phyloP scores from a whole-genome alignment of 1,140 invertebrate genomes.

The Calycopis cecrops region DNA sequence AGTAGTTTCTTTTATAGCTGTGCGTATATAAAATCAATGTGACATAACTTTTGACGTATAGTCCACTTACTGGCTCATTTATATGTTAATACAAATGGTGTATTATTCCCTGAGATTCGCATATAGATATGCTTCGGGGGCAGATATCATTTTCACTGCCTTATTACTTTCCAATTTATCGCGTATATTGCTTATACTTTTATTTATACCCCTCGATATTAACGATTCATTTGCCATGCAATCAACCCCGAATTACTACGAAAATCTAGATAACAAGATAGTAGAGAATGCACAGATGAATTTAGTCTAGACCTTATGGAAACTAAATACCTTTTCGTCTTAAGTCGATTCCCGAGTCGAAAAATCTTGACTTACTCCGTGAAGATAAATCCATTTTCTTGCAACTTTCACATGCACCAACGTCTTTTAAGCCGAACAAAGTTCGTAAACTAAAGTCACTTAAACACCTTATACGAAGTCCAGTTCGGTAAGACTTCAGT shows the following conservation, averaged over 20 bases:
- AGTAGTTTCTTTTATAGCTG: neutral
- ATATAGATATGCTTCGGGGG: constrained; percentile 60
- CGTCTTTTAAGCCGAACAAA: constrained; percentile 17
- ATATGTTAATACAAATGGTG: constrained; percentile 68
- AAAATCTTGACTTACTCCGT: constrained; percentile 74
- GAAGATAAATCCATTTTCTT: constrained; percentile 67
- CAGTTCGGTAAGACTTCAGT: constrained; percentile 34
- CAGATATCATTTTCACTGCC: constrained; percentile 73
- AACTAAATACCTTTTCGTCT: constrained; percentile 59
- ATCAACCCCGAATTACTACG: constrained; percentile 13
- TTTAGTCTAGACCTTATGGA: constrained; percentile 3
- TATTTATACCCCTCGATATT: constrained; percentile 55
- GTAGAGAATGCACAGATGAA: neutral
- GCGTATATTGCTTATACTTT: constrained; percentile 64
- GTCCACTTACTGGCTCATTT: constrained; percentile 72
- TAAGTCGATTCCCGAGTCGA: constrained; percentile 70
- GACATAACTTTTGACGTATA: constrained; percentile 26
- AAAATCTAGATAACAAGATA: neutral
- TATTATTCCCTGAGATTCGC: constrained; percentile 58
- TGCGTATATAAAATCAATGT: constrained; percentile 7
- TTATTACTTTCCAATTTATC: constrained; percentile 75
- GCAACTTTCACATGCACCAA: constrained; percentile 27
- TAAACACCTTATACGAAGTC: constrained; percentile 26
- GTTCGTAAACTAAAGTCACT: constrained; percentile 28
- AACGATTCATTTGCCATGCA: constrained; percentile 18